Evolutionary conservation across 2,797 vertebrate genomes (phyloP).

Genomic region (Enteromius viviparus): DNA sequence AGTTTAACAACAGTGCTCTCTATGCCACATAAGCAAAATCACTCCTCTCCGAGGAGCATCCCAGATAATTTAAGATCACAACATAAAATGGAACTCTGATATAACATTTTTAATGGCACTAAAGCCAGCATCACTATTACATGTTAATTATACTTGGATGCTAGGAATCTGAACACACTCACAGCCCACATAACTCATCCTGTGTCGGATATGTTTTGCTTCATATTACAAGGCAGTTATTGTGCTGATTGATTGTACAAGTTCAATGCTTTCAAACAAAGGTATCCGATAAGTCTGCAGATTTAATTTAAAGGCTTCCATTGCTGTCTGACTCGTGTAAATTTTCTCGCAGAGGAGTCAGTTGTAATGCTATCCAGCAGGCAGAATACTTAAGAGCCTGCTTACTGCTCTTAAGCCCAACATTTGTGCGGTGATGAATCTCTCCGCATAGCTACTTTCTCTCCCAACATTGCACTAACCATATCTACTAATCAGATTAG

Average conservation of each 20-base stretch:
- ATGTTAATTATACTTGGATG: not conserved
- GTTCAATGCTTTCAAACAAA: conserved; percentile 50
- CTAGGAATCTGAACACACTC: not conserved
- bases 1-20: conserved; percentile 36
- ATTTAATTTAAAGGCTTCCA: conserved; percentile 48
- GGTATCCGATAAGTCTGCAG: conserved; percentile 43
- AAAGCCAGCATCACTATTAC: not conserved
- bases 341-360: conserved; percentile 48
- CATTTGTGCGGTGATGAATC: conserved; percentile 58
- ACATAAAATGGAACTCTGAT: conserved; percentile 47
- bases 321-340: conserved; percentile 38
- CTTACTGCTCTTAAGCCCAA: conserved; percentile 36
- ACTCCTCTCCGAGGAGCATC: conserved; percentile 46
- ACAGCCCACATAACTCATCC: not conserved
- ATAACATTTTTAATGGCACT: not conserved
- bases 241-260: conserved; percentile 44
- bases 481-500: conserved; percentile 63
- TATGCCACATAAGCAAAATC: conserved; percentile 59
- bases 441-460: conserved; percentile 47
- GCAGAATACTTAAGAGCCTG: conserved; percentile 54
- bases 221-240: conserved; percentile 48
- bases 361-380: conserved; percentile 51
- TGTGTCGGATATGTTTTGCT: conserved; percentile 22
- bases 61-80: conserved; percentile 41
- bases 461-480: conserved; percentile 48